phyloP scores from a whole-genome alignment of 2,888 invertebrate species.

The Acleris laterana region DNA sequence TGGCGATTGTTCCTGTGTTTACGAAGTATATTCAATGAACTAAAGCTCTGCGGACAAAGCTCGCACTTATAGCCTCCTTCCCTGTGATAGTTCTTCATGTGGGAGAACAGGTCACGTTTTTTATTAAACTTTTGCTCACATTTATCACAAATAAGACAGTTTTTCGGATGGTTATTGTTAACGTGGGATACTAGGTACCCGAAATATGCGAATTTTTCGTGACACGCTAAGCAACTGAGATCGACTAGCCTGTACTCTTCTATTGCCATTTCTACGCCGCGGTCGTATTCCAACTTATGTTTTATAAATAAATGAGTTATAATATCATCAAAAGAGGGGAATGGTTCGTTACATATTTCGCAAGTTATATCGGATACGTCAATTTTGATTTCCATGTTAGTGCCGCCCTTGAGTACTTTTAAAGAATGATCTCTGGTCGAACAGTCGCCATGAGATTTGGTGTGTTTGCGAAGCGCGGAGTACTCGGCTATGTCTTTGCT shows the following conservation, averaged over 20 bases:
- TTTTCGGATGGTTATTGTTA: conserved; percentile 72
- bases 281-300: conserved; percentile 70
- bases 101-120: conserved; percentile 72
- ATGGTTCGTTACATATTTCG: conserved; percentile 62
- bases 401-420: conserved; percentile 73
- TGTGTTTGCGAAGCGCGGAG: conserved; percentile 65
- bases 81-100: conserved; percentile 76
- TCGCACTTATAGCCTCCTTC: conserved; percentile 76
- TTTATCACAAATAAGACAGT: conserved; percentile 72
- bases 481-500: conserved; percentile 70
- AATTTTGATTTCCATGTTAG: conserved; percentile 78
- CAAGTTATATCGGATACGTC: conserved; percentile 71
- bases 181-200: conserved; percentile 76
- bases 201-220: conserved; percentile 71
- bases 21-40: conserved; percentile 68
- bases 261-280: conserved; percentile 71
- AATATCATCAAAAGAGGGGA: conserved; percentile 56
- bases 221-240: conserved; percentile 65
- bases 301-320: conserved; percentile 61
- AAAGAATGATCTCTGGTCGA: conserved; percentile 71
- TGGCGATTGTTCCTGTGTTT: conserved; percentile 73
- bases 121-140: conserved; percentile 77
- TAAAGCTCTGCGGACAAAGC: conserved; percentile 66
- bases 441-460: conserved; percentile 69
- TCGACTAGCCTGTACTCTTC: conserved; percentile 69